Percentiles rank a stretch among this genome's conserved stretches.
These are phyloP conservation scores for Beaufortia kweichowensis DNA, from an alignment of 2,113 vertebrate genomes.

Conservation along the genomic window DNA sequence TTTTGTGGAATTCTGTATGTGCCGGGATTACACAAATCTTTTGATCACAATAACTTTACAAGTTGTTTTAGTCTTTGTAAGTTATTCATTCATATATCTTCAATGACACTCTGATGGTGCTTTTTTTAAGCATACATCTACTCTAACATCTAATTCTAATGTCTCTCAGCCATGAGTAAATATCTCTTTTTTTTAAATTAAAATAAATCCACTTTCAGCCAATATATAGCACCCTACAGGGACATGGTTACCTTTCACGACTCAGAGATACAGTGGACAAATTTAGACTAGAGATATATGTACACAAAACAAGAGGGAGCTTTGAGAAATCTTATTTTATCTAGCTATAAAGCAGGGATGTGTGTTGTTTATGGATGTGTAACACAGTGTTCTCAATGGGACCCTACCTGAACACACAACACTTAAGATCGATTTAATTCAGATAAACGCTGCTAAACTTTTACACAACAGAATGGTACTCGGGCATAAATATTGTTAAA, in stretches of 20 bases:
- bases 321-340: constrained; percentile 59
- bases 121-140: no score
- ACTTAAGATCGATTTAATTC: constrained; percentile 62
- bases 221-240: constrained; percentile 57
- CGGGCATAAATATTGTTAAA: constrained; percentile 53
- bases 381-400: constrained; percentile 62
- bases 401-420: constrained; percentile 62
- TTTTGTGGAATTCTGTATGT: no score
- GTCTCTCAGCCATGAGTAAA: constrained; percentile 66
- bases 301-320: not conserved
- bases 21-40: no score
- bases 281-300: constrained; percentile 59
- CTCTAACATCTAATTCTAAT: constrained; percentile 56
- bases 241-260: constrained; percentile 54
- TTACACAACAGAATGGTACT: not conserved
- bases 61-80: no score
- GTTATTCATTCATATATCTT: no score
- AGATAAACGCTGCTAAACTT: constrained; percentile 30
- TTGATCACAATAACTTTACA: no score
- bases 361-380: constrained; percentile 70
- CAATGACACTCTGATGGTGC: not conserved
- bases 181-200: constrained; percentile 75
- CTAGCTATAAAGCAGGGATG: constrained; percentile 63
- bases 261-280: constrained; percentile 62
- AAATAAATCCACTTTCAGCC: constrained; percentile 69